Conservation (phyloP, 1,140 invertebrate genomes). For the Polypedilum vanderplanki region DNA sequence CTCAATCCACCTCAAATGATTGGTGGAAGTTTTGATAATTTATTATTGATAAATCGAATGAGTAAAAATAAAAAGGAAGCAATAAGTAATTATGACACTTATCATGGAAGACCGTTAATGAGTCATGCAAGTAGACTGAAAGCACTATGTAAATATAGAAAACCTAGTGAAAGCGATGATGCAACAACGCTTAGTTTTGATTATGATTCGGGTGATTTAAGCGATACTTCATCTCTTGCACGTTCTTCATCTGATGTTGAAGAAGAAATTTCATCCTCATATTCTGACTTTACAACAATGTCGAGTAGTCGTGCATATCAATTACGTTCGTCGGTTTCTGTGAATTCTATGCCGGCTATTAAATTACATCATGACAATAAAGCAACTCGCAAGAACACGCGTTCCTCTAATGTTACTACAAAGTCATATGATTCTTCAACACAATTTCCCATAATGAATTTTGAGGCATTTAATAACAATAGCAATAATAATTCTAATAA, state of each 20-base stretch:
- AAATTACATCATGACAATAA: not conserved
- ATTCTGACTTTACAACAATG: not conserved
- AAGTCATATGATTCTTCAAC: not conserved
- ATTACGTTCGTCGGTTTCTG: not conserved
- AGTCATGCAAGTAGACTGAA: not conserved
- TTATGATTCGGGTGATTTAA: slow-evolving; percentile 28
- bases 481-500: slow-evolving; percentile 5
- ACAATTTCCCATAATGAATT: not conserved
- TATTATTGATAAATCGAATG: slow-evolving; percentile 20
- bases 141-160: slow-evolving; percentile 30
- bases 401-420: not conserved
- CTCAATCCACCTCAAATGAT: slow-evolving; percentile 1
- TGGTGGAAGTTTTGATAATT: slow-evolving; percentile 26
- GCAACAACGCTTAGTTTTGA: slow-evolving; percentile 29
- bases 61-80: not conserved
- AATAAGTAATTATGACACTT: slow-evolving; percentile 5
- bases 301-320: not conserved
- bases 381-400: not conserved
- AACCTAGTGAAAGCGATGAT: slow-evolving; percentile 32
- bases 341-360: not conserved
- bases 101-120: slow-evolving; percentile 34
- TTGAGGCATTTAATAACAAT: slow-evolving; percentile 2
- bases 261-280: slow-evolving; percentile 12
- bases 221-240: slow-evolving; percentile 25
- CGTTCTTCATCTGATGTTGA: not conserved